Conservation (phyloP, 1,140 invertebrate genomes). For the Solen grandis region DNA sequence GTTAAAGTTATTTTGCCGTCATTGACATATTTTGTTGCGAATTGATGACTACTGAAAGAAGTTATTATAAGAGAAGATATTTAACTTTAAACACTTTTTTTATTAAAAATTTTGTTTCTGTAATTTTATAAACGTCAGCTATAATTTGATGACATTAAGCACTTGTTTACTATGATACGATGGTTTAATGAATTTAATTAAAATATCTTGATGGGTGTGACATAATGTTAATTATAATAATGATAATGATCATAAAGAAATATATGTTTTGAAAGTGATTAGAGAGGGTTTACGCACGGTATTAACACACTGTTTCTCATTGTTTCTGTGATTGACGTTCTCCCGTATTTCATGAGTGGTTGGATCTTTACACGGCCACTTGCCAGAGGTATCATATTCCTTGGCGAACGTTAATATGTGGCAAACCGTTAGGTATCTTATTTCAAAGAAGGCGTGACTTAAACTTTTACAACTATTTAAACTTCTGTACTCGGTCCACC, state of each 20-base stretch:
- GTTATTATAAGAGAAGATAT: conserved; percentile 15
- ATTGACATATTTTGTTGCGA: conserved; percentile 12
- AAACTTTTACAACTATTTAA: background rate
- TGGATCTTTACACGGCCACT: too few relatives aligned
- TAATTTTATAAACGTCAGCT: background rate
- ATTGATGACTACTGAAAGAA: conserved; percentile 19
- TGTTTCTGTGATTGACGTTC: too few relatives aligned
- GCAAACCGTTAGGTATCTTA: too few relatives aligned
- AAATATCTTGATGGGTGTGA: background rate
- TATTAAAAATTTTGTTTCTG: background rate
- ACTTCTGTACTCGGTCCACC: background rate
- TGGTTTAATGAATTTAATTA: background rate
- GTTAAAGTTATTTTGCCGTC: background rate
- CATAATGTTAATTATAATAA: background rate
- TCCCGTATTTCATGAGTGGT: too few relatives aligned
- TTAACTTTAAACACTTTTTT: background rate
- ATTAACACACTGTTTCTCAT: too few relatives aligned
- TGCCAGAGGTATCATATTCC: too few relatives aligned
- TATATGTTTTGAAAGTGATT: background rate
- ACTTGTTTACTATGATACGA: background rate
- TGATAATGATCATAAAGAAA: background rate
- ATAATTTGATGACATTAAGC: background rate
- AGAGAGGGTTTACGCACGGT: too few relatives aligned
- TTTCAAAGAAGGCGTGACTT: too few relatives aligned
- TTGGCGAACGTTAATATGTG: too few relatives aligned